Base-by-base conservation (phyloP, 2,888 invertebrate genomes). In the Lasius platythorax region DNA sequence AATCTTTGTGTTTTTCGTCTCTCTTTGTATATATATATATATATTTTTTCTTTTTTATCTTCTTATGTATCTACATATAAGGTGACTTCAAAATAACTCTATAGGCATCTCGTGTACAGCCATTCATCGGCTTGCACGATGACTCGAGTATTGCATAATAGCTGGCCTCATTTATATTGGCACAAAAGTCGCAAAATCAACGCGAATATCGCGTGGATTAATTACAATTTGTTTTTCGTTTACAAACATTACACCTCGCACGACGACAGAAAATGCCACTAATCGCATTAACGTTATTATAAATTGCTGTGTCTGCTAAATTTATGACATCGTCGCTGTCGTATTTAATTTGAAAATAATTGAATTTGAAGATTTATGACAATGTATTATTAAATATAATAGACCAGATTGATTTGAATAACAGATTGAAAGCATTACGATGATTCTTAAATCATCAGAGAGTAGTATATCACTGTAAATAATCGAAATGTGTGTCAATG, bases 21-120 rank as follows among this genome's bases (percentile, higher is more conserved):
- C 30, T 84, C 18, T 53, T 53, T 56, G 53, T 78, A 73, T 83
- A 73, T 70, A 50, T 84, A 6, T 58, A 15, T 53, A 53, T 76
- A 28, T 83, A 73, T 85, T 50, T 74, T 56, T 70, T 30, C 30
- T 63, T 76, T 33, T 76, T 75, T 67, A 67, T 66, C 11, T 67
- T 67, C 9, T 68, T 72, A 30, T 82, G 67, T 83, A 82, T 75
- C 15, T 84, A 79, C 74, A 82, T 79, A 72, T 84, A 85, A 78
- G 78, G 75, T 90, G 88, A 84, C 87, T 92, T 89, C 83, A 92
- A 92, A 93, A 92, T 92, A 93, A 92, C 82, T 91, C 88, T 92
- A 90, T 89, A 92, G 93, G 91, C 93, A 92, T 92, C 91, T 89
- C 88, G 87, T 87, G 88, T 89, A 87, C 85, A 87, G 85, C 87